Percentiles rank a stretch among this genome's conserved stretches.
Evolutionary conservation across 2,888 invertebrate genomes (phyloP).

Genomic region (Archips crataeganus): DNA sequence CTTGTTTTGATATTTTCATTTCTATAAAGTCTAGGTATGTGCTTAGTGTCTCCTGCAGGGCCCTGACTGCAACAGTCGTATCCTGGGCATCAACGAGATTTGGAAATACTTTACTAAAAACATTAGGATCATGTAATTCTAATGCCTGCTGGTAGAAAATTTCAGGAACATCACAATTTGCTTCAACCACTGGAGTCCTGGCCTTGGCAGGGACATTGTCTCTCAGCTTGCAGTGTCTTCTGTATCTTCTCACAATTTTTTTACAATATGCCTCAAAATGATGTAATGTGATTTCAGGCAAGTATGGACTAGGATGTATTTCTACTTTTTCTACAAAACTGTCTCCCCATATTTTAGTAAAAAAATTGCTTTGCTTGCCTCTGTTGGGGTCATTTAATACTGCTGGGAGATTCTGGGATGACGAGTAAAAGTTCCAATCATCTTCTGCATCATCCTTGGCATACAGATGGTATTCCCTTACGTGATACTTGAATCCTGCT

Average conservation of each 20-base stretch:
- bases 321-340: slow-evolving; percentile 94
- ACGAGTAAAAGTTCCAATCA: slow-evolving; percentile 95
- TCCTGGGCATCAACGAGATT: slow-evolving; percentile 85
- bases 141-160: slow-evolving; percentile 94
- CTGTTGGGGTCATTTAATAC: slow-evolving; percentile 97
- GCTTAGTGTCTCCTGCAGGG: slow-evolving; percentile 95
- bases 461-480: slow-evolving; percentile 88
- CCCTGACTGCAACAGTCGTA: slow-evolving; percentile 87
- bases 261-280: slow-evolving; percentile 96
- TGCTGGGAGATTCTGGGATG: slow-evolving; percentile 97
- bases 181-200: slow-evolving; percentile 77
- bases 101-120: slow-evolving; percentile 95
- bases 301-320: slow-evolving; percentile 91
- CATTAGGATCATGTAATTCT: slow-evolving; percentile 91
- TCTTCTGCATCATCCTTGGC: slow-evolving; percentile 71
- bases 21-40: slow-evolving; percentile 98
- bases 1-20: slow-evolving; percentile 96
- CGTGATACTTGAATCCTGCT: slow-evolving; percentile 95
- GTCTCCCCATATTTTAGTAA: slow-evolving; percentile 99
- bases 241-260: slow-evolving; percentile 89
- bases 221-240: slow-evolving; percentile 87
- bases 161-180: slow-evolving; percentile 90
- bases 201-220: slow-evolving; percentile 72
- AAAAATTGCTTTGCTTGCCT: slow-evolving; percentile 96
- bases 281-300: slow-evolving; percentile 92